Evolutionary conservation across 2,113 vertebrate genomes (phyloP), one percentile per base, ranked within the genome.

Genomic region (Pluvianellus socialis): DNA sequence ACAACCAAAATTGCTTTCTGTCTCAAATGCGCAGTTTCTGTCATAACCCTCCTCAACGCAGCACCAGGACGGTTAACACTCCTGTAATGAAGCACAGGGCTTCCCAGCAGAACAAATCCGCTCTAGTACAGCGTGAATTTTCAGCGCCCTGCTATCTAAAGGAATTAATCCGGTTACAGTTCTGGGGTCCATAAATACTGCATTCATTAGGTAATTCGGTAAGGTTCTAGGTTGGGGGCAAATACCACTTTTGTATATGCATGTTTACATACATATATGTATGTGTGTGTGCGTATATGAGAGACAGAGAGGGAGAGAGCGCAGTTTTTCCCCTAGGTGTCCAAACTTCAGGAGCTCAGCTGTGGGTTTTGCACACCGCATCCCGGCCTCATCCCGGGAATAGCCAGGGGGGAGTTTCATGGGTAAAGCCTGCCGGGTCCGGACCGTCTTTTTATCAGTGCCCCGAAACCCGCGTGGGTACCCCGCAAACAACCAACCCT

Each of bases 221-320:
- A 56, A 62, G 33, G 35, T 35, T 82, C 56, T 53, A 50, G 22
- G 62, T 3, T 49, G 49, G 90, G 49, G 17, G n/a, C 24, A 85
- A 82, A 61, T 32, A 45, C 7, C 19, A 20, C 12, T 16, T 70
- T 3, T 7, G 20, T 6, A 18, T 6, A 47, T 12, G 12, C 9
- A 1, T 4, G 8, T n/a, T 2, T 22, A 12, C 26, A 3, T n/a
- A 5, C 28, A 9, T 28, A 7, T 12, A 5, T 7, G 5, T 26
- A 5, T 3, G 8, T 11, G 5, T 12, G 62, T 6, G 11, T 12
- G 21, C 1, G 0, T 14, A 23, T 3, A 35, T 0, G 9, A 55
- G 23, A 74, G 38, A 38, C 38, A 38, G 27, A 62, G 21, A 33
- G 3, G 6, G 40, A 33, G 23, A 3, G 5, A 74, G 17, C 0